Percentiles rank a stretch among this genome's conserved stretches.
These are phyloP conservation scores for Syngnathus floridae DNA, from an alignment of 2,113 vertebrate species.

Conservation along the genomic window DNA sequence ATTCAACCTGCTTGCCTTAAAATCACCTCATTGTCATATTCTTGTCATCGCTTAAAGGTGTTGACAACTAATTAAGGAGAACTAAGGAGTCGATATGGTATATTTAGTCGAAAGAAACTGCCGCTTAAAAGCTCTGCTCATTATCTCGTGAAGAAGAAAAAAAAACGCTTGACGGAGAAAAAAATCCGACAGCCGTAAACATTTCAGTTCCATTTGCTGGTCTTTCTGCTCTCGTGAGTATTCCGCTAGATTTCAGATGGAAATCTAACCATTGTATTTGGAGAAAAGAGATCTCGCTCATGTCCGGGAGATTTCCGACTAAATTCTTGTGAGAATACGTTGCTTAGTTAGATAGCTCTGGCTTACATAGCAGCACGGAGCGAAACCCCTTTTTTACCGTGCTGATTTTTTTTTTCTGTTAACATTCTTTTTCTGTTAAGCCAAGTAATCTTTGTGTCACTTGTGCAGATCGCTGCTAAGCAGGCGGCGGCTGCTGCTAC, in stretches of 20 bases:
- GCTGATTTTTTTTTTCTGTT: neutral
- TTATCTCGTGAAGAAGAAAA: neutral
- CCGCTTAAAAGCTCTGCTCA: neutral
- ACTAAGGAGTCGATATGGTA: slow-evolving; percentile 8
- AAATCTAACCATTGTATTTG: neutral
- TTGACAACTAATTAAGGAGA: slow-evolving; percentile 26
- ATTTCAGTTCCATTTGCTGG: neutral
- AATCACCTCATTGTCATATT: slow-evolving; percentile 34
- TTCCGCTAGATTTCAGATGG: neutral
- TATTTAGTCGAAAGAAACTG: slow-evolving; percentile 14
- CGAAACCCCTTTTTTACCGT: slow-evolving; percentile 12
- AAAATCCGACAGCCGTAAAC: neutral
- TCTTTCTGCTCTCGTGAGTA: neutral
- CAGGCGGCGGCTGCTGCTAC: slow-evolving; percentile 95
- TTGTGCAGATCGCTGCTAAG: slow-evolving; percentile 85
- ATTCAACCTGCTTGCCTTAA: neutral
- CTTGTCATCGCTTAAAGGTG: slow-evolving; percentile 36
- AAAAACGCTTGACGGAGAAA: neutral
- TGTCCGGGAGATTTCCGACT: neutral
- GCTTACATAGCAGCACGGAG: slow-evolving; percentile 4
- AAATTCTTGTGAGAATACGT: neutral
- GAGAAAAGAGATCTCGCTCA: neutral
- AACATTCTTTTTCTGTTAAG: slow-evolving; percentile 7
- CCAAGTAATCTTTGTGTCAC: slow-evolving; percentile 33
- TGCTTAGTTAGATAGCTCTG: neutral